These are phyloP conservation scores for Mesoligia furuncula DNA, from an alignment of 2,888 invertebrate species.

Conservation along the genomic window DNA sequence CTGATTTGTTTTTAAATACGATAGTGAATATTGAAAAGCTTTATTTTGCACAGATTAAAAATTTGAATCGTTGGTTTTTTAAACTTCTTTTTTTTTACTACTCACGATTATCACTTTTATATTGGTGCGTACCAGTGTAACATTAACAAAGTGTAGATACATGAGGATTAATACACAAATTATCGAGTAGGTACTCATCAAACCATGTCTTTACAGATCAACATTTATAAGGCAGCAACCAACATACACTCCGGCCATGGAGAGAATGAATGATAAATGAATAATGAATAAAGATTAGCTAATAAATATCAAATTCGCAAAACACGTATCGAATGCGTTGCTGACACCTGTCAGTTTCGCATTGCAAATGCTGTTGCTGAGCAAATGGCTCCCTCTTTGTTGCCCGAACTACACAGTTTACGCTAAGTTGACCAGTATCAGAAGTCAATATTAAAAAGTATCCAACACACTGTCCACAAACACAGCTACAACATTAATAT, in stretches of 20 bases:
- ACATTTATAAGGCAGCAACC: neutral
- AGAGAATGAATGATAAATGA: neutral
- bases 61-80: neutral
- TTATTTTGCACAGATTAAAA: neutral
- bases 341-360: too few species aligned
- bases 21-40: slow-evolving; percentile 3
- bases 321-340: neutral
- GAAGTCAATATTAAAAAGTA: neutral
- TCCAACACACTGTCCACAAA: neutral
- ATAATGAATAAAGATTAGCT: too few species aligned
- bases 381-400: neutral
- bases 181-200: neutral
- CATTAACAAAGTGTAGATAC: neutral
- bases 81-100: neutral
- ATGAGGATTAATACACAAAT: neutral
- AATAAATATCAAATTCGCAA: neutral
- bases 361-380: too few species aligned
- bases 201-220: neutral
- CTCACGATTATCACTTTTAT: neutral
- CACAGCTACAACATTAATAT: neutral
- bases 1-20: slow-evolving; percentile 13
- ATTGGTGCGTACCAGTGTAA: neutral
- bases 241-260: neutral
- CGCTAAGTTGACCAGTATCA: neutral
- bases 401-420: neutral